These are phyloP conservation scores for Fringilla coelebs DNA, from an alignment of 2,797 vertebrate genomes.

Conservation along the genomic window DNA sequence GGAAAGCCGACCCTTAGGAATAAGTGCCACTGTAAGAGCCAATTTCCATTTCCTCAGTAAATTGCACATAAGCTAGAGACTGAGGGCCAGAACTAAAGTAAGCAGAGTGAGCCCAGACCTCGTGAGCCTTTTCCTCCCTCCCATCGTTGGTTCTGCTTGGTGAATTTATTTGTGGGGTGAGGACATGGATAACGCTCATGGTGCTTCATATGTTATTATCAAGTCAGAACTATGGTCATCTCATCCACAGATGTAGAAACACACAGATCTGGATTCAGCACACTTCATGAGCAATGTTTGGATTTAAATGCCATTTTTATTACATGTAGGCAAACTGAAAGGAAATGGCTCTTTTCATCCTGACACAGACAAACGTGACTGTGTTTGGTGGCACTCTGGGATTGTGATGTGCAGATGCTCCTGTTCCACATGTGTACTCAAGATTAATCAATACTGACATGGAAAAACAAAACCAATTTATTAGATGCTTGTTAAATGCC, in stretches of 20 bases:
- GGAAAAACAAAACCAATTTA: neutral
- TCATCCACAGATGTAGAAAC: neutral
- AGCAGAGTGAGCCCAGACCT: neutral
- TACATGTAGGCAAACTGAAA: neutral
- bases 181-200: neutral
- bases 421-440: neutral
- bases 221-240: neutral
- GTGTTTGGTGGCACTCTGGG: neutral
- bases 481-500: neutral
- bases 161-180: neutral
- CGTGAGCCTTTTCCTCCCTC: neutral
- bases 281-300: neutral
- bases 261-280: neutral
- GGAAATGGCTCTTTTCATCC: neutral
- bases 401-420: neutral
- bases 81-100: neutral
- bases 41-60: neutral
- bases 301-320: neutral
- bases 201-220: neutral
- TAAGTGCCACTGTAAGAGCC: neutral
- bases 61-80: neutral
- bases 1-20: neutral
- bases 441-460: neutral
- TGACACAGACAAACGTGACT: neutral
- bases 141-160: neutral